phyloP scores from a whole-genome alignment of 2,113 vertebrate species.

The Cynocephalus volans region DNA sequence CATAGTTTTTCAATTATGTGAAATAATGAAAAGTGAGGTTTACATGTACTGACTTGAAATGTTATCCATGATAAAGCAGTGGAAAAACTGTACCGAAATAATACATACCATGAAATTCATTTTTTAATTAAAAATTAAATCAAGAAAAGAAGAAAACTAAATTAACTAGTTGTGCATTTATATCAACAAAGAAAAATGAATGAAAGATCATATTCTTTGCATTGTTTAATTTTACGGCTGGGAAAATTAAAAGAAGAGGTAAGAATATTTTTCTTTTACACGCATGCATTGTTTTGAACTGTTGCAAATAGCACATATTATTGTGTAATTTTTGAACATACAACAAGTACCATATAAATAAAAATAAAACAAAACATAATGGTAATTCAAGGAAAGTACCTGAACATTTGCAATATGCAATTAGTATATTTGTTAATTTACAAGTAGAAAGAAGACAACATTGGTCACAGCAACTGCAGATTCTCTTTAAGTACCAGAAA shows the following conservation, averaged over 20 bases:
- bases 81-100: neutral
- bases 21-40: neutral
- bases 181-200: neutral
- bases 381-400: neutral
- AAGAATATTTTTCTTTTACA: neutral
- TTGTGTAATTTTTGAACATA: neutral
- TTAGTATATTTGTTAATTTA: neutral
- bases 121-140: neutral
- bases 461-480: neutral
- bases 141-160: neutral
- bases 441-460: neutral
- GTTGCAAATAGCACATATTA: neutral
- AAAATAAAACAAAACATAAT: constrained; percentile 34
- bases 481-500: neutral
- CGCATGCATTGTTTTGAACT: neutral
- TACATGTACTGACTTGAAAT: constrained; percentile 6
- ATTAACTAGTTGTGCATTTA: neutral
- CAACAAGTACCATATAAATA: constrained; percentile 37
- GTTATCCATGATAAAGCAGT: neutral
- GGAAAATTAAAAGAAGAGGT: neutral
- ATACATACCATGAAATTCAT: neutral
- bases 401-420: neutral
- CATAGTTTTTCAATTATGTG: neutral
- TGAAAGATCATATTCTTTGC: neutral
- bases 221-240: neutral